phyloP scores from a whole-genome alignment of 92 coral and sea anemone species.

The Umimayanthus kanabou region DNA sequence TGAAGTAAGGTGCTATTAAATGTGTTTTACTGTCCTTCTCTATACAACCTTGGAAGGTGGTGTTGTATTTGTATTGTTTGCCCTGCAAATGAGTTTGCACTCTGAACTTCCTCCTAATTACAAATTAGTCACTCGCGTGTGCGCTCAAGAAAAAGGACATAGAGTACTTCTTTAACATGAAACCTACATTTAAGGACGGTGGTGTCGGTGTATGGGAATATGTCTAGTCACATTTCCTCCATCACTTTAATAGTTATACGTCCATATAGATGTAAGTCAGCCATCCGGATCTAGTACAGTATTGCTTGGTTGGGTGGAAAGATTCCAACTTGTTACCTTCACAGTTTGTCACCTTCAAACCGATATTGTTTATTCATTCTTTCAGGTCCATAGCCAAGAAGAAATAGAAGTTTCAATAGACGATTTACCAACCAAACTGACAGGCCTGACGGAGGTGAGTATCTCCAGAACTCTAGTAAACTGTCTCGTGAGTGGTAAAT shows the following conservation, averaged over 20 bases:
- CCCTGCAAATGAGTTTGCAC: not conserved
- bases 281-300: not conserved
- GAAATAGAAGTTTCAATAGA: conserved; percentile 76
- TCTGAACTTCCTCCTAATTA: not conserved
- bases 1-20: too few species aligned
- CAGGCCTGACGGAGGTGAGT: conserved; percentile 94
- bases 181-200: not conserved
- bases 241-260: too few species aligned
- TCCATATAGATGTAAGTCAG: too few species aligned
- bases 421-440: conserved; percentile 93
- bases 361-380: not conserved
- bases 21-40: too few species aligned
- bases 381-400: conserved; percentile 73
- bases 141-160: not conserved
- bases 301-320: not conserved
- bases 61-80: not conserved
- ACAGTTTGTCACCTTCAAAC: not conserved
- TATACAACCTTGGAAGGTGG: not conserved
- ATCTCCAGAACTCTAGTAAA: too few species aligned
- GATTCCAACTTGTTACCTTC: too few species aligned
- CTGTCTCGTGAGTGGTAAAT: not conserved
- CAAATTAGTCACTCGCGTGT: not conserved
- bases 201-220: too few species aligned
- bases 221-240: too few species aligned
- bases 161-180: not conserved